These are phyloP conservation scores for Lepilemur septentrionalis DNA, from an alignment of 2,797 vertebrate genomes.

Conservation along the genomic window DNA sequence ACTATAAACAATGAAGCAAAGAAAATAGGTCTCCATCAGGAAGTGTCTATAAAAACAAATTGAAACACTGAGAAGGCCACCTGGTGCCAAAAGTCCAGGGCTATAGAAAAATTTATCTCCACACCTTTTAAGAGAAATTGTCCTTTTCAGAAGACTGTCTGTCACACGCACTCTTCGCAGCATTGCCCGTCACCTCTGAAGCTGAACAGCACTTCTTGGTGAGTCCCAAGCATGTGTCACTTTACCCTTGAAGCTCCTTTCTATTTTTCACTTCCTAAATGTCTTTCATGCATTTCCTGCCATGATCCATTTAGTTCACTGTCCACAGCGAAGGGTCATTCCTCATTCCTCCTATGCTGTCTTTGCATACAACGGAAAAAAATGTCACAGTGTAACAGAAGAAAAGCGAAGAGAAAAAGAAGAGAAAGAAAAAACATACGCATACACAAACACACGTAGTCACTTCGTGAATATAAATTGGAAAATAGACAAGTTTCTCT, in stretches of 20 bases:
- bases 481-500: neutral
- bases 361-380: neutral
- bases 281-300: constrained; percentile 50
- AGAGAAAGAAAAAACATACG: neutral
- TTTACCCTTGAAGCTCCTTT: constrained; percentile 43
- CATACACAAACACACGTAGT: neutral
- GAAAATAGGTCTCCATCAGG: constrained; percentile 44
- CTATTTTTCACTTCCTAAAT: constrained; percentile 55
- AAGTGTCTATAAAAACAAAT: constrained; percentile 74
- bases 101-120: constrained; percentile 56
- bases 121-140: constrained; percentile 48
- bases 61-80: constrained; percentile 62
- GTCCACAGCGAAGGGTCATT: constrained; percentile 29
- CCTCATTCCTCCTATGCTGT: constrained; percentile 10
- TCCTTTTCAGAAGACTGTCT: constrained; percentile 67
- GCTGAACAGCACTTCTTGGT: neutral
- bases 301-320: neutral
- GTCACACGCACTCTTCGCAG: constrained; percentile 22
- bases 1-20: constrained; percentile 63
- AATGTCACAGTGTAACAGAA: neutral
- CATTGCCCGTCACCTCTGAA: neutral
- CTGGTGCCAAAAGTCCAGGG: constrained; percentile 66
- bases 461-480: neutral
- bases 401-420: neutral
- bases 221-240: constrained; percentile 54